Base-by-base conservation (phyloP, 2,113 vertebrate genomes). In the Melospiza georgiana region DNA sequence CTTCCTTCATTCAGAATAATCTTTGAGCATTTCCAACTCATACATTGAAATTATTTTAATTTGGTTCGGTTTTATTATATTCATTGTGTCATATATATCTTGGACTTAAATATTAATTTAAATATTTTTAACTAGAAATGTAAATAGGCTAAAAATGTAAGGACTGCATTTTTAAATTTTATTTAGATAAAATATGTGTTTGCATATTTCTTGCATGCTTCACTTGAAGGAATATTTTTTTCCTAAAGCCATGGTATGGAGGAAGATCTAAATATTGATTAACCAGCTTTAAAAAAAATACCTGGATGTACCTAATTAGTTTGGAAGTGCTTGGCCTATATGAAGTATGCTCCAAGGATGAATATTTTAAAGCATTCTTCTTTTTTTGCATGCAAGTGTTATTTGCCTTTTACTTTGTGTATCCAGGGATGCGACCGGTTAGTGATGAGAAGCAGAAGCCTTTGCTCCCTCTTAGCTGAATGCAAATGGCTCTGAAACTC, bases 401-500 rank as follows among this genome's bases (percentile, higher is more conserved):
- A 66, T 52, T 95, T 96, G 84, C 49, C 74, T 77, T 48, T 84
- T 87, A 23, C 37, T 94, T 78, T 74, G 49, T 85, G 66, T 75
- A 87, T 92, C 44, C 12, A 46, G 48, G 37, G 48, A 69, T 61
- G 65, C 89, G 89, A 63, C 84, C 69, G 15, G 63, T 57, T 74
- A 68, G 85, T 10, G 59, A 80, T 85, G 87, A 63, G 81, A 92
- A 90, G 6, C 74, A 76, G 61, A 87, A 83, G 31, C 25, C 65
- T 73, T 41, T 82, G 72, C 76, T 90, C 41, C 57, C 44, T 77
- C 57, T 78, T 46, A 55, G 73, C 75, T 69, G 80, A 74, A 51
- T 54, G 71, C 43, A 91, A 92, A 84, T 24, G 76, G 62, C 75
- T 37, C 80, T 46, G 57, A 84, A 96, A 94, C 90, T 76, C 74